phyloP scores from a whole-genome alignment of 2,113 vertebrate species.

The Cryptotis parvus region DNA sequence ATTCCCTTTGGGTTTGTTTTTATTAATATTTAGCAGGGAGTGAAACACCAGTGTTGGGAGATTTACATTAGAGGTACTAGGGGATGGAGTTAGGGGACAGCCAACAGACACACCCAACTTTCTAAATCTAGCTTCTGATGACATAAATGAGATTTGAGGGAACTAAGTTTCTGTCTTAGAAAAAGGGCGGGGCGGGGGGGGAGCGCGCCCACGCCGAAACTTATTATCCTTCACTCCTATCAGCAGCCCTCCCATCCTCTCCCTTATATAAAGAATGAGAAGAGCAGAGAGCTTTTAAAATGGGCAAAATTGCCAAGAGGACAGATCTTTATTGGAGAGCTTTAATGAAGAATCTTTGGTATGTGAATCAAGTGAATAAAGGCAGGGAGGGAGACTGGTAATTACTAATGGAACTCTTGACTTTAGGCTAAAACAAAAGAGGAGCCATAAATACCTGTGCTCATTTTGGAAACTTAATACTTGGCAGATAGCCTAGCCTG shows the following conservation, averaged over 20 bases:
- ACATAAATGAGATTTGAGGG: background rate
- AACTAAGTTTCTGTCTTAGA: background rate
- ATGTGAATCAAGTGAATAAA: background rate
- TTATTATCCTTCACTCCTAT: background rate
- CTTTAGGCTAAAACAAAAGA: constrained; percentile 2
- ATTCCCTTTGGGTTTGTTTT: constrained; percentile 61
- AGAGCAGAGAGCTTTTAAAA: background rate
- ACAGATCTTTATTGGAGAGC: background rate
- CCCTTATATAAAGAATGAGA: background rate
- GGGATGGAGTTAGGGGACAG: background rate
- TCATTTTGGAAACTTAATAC: background rate
- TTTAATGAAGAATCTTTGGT: constrained; percentile 12
- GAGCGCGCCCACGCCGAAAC: too few species aligned
- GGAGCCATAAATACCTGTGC: background rate
- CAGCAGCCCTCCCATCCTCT: background rate
- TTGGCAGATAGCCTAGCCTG: background rate
- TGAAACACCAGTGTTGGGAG: constrained; percentile 20
- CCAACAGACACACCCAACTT: background rate
- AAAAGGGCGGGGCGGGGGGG: too few species aligned
- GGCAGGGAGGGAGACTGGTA: background rate
- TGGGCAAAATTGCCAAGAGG: background rate
- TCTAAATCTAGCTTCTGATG: background rate
- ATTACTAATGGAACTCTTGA: constrained; percentile 40
- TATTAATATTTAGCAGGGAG: constrained; percentile 21
- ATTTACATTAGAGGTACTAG: constrained; percentile 18